phyloP scores from a whole-genome alignment of 2,888 invertebrate species.

The Dyspetes luteomarginatus region DNA sequence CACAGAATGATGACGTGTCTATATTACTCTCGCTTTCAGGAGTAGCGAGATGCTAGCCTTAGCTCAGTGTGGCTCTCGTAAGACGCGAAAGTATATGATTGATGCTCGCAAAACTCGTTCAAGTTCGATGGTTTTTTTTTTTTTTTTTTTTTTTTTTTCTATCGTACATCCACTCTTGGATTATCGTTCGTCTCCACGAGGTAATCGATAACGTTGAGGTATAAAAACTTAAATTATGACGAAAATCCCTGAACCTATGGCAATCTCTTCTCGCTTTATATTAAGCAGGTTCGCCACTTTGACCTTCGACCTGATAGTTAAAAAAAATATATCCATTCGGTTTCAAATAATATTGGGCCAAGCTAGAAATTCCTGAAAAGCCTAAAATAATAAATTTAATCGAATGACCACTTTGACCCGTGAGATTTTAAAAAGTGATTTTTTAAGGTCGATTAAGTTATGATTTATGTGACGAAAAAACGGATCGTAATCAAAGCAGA shows the following conservation, averaged over 20 bases:
- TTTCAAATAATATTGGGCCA: too few species aligned
- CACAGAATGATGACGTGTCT: slow-evolving; percentile 36
- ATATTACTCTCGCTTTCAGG: slow-evolving; percentile 9
- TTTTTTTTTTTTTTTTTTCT: background rate
- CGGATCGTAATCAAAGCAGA: too few species aligned
- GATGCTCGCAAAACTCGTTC: slow-evolving; percentile 47
- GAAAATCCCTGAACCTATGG: background rate
- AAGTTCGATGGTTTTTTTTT: background rate
- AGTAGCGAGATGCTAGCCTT: background rate
- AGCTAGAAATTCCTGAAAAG: too few species aligned
- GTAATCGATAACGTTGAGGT: slow-evolving; percentile 46
- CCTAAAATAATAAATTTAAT: too few species aligned
- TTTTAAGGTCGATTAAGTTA: too few species aligned
- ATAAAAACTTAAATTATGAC: slow-evolving; percentile 39
- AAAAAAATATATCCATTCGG: background rate
- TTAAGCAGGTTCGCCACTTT: too few species aligned
- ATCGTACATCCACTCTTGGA: slow-evolving; percentile 30
- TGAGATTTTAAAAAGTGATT: too few species aligned
- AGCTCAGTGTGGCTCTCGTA: slow-evolving; percentile 13
- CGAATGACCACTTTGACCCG: too few species aligned
- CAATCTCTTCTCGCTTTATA: background rate
- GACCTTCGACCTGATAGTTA: background rate
- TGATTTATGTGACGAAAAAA: too few species aligned
- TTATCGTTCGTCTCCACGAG: slow-evolving; percentile 40
- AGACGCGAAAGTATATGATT: slow-evolving; percentile 54